phyloP scores from a whole-genome alignment of 2,113 vertebrate species.

The Rhynchomys soricoides region DNA sequence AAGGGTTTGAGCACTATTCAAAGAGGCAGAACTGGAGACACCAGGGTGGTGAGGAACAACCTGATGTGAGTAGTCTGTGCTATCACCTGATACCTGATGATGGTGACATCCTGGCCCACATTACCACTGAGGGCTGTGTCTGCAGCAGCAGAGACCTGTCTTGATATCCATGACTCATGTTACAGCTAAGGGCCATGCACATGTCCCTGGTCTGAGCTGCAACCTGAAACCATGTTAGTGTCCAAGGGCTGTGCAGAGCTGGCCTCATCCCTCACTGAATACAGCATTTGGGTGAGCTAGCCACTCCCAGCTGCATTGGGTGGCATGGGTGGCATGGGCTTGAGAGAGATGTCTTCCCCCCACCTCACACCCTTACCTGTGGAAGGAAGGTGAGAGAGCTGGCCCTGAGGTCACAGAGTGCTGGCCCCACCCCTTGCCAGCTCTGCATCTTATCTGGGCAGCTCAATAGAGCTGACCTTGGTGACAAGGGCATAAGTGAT shows the following conservation, averaged over 20 bases:
- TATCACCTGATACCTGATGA: background rate
- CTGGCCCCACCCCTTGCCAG: background rate
- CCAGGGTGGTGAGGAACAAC: background rate
- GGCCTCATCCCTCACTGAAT: no score
- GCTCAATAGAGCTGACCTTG: background rate
- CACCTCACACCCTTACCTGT: background rate
- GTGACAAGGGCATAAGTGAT: no score
- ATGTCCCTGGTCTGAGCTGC: background rate
- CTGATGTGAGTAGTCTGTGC: background rate
- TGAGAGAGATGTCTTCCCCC: background rate
- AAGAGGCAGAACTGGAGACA: background rate
- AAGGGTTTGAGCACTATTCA: background rate
- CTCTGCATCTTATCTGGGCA: background rate
- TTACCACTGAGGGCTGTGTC: background rate
- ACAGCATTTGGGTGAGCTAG: no score
- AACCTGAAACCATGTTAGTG: background rate
- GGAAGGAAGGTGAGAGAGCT: no score
- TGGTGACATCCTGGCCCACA: background rate
- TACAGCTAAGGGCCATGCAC: background rate
- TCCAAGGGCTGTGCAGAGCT: background rate
- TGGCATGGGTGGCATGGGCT: background rate
- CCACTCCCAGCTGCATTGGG: background rate
- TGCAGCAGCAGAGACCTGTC: background rate
- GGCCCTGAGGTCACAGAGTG: no score
- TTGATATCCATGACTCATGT: background rate